Evolutionary conservation across 2,113 vertebrate species (phyloP), one percentile per base, ranked within the genome.

Genomic region (Sorex fumeus): DNA sequence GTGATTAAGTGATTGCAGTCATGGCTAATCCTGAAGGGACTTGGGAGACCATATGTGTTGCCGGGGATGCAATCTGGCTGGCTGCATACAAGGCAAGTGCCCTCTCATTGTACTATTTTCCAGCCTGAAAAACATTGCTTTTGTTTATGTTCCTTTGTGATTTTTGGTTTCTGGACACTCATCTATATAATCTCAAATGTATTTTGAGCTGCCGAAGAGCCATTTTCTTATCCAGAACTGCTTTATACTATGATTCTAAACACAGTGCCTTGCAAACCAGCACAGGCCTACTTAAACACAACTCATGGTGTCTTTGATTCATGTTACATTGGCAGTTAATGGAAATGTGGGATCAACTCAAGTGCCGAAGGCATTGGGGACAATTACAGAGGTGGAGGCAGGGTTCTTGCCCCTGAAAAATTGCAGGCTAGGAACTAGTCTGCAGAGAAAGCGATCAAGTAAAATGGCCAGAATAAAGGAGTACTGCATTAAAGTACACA

Each of bases 181-280:
- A 60, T 11, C 18, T 78, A 0, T 21, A 18, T 84, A 32, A 62
- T 40, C 70, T 81, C 47, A 67, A 60, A 47, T 32, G 16, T 8
- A 9, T 36, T 70, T 7, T 81, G 32, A 93, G 32, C 50, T 78
- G 30, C 64, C 85, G 53, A 82, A 70, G 79, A 82, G 78, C 30
- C 36, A 27, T 93, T 87, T 60, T 93, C 62, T 92, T 67, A 84
- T 62, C 66, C 27, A 74, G 77, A 64, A n/a, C n/a, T 40, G 10
- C 89, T 71, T 80, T 50, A 18, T 19, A 34, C 43, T 25, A 2
- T 18, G 21, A 45, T 83, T 19, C n/a, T 81, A 76, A 91, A 53
- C 80, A 50, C 10, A 1, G 19, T 28, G 25, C 16, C 64, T 92
- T 87, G 47, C 74, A 92, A 74, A 78, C 45, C 21, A 21, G 3